Base-by-base conservation (phyloP, 2,888 invertebrate species). In the Heliconius ismenius region DNA sequence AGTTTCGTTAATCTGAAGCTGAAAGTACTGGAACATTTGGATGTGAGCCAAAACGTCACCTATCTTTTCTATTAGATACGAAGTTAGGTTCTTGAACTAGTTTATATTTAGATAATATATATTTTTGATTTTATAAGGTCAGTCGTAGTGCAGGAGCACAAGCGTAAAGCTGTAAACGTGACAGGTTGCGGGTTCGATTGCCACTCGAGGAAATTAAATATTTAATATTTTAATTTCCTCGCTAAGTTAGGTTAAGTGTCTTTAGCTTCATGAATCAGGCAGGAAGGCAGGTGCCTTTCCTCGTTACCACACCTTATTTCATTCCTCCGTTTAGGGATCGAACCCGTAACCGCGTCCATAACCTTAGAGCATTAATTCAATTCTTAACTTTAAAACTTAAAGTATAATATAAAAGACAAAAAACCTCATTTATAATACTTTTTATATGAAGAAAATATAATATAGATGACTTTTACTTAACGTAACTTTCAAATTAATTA, bases 41-140 rank as follows among this genome's bases (percentile, higher is more conserved):
- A 69, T 13, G 10, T 32, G 10, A n/a, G 69, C 69, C 69, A 69
- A 69, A 26, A 69, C 10, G 54, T 69, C 54, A 69, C 69, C 69
- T 69, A 69, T 69, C 49, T 69, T 28, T 54, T 54, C 28, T 28
- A 28, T 26, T 54, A 28, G 54, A 69, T 54, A 49, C 21, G 69
- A 28, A 70, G 28, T 28, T 18, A 32, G 21, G 26, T 28, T 26
- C 10, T 24, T 69, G 21, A 54, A 28, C 24, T 49, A 15, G 24
- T 13, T 10, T 65, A 49, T 7, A 15, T 43, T 43, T 15, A 15
- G 4, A 26, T 26, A n/a, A 43, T 43, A 43, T 43, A 49, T 9
- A 2, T 21, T 7, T 9, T 18, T 18, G 7, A 49, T 3, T 39
- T 39, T 11, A 11, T 39, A 39, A 39, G 39, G 9, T 39, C 15